A percentile compares a stretch with the other conserved stretches of the same genome.
phyloP scores from a whole-genome alignment of 2,797 vertebrate genomes.

The Dendrocincla tyrannina region DNA sequence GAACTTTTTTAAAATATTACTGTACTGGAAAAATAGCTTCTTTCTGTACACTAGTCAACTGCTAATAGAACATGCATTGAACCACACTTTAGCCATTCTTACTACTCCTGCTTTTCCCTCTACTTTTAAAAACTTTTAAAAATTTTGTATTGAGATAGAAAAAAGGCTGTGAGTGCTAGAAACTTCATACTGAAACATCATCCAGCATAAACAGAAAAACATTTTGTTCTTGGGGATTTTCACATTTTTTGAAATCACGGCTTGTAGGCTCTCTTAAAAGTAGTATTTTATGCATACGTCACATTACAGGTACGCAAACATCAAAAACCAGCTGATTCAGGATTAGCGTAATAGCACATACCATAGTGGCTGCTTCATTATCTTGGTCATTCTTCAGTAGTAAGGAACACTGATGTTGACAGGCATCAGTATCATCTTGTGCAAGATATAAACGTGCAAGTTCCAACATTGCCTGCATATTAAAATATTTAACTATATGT shows the following conservation, averaged over 20 bases:
- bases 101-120: background rate
- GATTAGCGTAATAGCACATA: background rate
- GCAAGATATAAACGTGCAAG: conserved; percentile 92
- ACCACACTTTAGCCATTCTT: background rate
- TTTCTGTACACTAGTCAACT: background rate
- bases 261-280: background rate
- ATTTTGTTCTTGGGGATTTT: background rate
- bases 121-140: background rate
- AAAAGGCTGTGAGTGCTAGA: background rate
- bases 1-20: background rate
- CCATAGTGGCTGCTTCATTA: conserved; percentile 91
- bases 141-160: background rate
- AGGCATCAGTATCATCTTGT: conserved; percentile 87
- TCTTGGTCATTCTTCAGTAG: conserved; percentile 91
- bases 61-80: background rate
- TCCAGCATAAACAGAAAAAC: background rate
- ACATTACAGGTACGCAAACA: background rate
- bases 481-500: background rate
- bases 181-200: background rate
- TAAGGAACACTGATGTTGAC: conserved; percentile 89
- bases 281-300: background rate
- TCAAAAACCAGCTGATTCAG: background rate
- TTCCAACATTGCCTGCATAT: conserved; percentile 90
- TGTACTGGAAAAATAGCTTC: background rate
- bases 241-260: background rate